phyloP scores from a whole-genome alignment of 2,888 invertebrate genomes.

The Yponomeuta plumbellus region DNA sequence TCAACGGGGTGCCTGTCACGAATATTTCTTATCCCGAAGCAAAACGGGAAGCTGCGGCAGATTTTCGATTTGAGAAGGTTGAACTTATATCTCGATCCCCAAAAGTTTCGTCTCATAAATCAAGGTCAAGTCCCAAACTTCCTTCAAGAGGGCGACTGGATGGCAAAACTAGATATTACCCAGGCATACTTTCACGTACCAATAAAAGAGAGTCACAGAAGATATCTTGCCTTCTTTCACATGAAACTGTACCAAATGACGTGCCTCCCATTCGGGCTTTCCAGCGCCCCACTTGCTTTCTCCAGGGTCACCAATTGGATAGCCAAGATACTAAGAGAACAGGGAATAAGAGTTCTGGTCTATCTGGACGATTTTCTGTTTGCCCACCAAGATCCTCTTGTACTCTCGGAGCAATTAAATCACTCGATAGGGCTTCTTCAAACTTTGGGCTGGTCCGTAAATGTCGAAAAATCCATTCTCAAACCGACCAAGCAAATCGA shows the following conservation, averaged over 20 bases:
- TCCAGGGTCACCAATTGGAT: background rate
- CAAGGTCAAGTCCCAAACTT: background rate
- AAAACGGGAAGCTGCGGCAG: background rate
- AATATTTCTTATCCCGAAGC: background rate
- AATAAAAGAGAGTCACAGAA: background rate
- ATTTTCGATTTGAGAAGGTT: background rate
- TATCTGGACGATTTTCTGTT: constrained; percentile 26
- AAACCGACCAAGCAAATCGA: background rate
- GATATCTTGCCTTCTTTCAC: background rate
- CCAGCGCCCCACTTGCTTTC: background rate
- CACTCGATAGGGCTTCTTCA: no score
- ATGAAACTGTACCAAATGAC: background rate
- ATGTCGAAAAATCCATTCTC: background rate
- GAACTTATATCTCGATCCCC: background rate
- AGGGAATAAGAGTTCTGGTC: constrained; percentile 20
- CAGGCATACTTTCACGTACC: background rate
- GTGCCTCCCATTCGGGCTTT: background rate
- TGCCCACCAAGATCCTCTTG: constrained; percentile 16
- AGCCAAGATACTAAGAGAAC: background rate
- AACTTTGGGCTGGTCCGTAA: background rate
- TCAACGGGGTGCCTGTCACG: background rate
- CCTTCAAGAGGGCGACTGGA: background rate
- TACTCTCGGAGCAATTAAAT: background rate
- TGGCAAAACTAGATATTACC: background rate
- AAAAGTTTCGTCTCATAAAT: background rate